phyloP scores from a whole-genome alignment of 2,797 vertebrate genomes.

The Sphenopsis melanotis region DNA sequence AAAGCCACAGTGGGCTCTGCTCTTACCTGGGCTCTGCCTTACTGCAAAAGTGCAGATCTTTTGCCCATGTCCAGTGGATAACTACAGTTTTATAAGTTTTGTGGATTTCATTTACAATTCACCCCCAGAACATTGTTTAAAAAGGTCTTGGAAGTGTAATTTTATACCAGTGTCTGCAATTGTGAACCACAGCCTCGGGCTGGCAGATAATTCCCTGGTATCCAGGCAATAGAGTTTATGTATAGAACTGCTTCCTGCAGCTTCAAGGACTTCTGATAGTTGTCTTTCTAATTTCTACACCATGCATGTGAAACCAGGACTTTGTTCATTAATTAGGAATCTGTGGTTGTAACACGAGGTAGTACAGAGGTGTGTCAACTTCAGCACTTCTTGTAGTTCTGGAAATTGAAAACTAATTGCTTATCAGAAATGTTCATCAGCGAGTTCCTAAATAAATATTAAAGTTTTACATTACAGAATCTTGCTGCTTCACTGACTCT shows the following conservation, averaged over 20 bases:
- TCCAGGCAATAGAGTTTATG: slow-evolving; percentile 41
- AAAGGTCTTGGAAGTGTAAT: slow-evolving; percentile 35
- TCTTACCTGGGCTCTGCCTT: not conserved
- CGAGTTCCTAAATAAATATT: slow-evolving; percentile 10
- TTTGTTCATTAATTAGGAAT: not conserved
- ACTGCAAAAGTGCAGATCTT: not conserved
- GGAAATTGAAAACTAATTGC: slow-evolving; percentile 43
- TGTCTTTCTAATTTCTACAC: not conserved
- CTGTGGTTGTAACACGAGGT: not conserved
- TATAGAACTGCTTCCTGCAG: slow-evolving; percentile 14
- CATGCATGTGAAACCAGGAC: not conserved
- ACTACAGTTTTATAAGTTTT: not conserved
- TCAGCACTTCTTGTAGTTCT: not conserved
- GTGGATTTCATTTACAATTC: slow-evolving; percentile 22
- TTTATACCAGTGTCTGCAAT: not conserved
- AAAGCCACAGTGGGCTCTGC: not conserved
- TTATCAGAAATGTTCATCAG: slow-evolving; percentile 39
- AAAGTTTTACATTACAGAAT: not conserved
- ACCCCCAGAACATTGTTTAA: slow-evolving; percentile 6
- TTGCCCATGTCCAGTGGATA: not conserved
- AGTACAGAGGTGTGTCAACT: not conserved
- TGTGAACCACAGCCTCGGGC: slow-evolving; percentile 24
- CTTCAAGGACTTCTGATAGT: slow-evolving; percentile 7
- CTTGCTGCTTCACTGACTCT: not conserved
- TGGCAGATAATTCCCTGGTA: slow-evolving; percentile 34